Conservation (phyloP, 1,140 invertebrate species). For the Archivesica marissinica region DNA sequence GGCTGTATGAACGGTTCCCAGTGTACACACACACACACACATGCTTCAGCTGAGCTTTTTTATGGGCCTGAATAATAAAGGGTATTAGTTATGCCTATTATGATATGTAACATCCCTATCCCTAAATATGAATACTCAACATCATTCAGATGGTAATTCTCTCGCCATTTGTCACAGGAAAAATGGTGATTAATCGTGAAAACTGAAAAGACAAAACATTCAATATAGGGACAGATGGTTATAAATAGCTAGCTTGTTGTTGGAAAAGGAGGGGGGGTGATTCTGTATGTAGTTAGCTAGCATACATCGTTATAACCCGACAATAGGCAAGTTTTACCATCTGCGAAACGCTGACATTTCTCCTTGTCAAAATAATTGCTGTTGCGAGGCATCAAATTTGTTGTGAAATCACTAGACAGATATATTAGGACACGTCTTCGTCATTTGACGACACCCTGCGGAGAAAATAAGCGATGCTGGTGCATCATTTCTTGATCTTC, state of each 20-base stretch:
- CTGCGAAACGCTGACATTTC: constrained; percentile 47
- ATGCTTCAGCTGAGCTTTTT: too few species aligned
- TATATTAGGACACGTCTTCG: constrained; percentile 44
- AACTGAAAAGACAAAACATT: constrained; percentile 39
- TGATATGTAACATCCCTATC: background rate
- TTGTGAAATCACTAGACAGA: constrained; percentile 22
- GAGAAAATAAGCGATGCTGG: constrained; percentile 50
- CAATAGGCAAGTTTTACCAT: constrained; percentile 36
- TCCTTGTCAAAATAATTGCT: constrained; percentile 43
- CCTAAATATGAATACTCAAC: background rate
- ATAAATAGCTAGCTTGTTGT: constrained; percentile 28
- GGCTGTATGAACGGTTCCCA: too few species aligned
- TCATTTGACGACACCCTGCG: constrained; percentile 25
- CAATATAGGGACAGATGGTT: constrained; percentile 44
- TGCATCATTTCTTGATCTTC: constrained; percentile 37
- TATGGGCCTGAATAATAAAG: background rate
- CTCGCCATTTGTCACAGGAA: constrained; percentile 8
- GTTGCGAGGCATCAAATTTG: background rate
- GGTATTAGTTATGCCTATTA: constrained; percentile 38
- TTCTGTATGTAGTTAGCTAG: background rate
- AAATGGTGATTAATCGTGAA: constrained; percentile 29
- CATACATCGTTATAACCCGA: constrained; percentile 31
- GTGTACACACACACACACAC: background rate
- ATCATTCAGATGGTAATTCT: constrained; percentile 44
- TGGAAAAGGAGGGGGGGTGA: background rate